Conservation (phyloP, 2,797 vertebrate species). For the Centropyge bicolor region DNA sequence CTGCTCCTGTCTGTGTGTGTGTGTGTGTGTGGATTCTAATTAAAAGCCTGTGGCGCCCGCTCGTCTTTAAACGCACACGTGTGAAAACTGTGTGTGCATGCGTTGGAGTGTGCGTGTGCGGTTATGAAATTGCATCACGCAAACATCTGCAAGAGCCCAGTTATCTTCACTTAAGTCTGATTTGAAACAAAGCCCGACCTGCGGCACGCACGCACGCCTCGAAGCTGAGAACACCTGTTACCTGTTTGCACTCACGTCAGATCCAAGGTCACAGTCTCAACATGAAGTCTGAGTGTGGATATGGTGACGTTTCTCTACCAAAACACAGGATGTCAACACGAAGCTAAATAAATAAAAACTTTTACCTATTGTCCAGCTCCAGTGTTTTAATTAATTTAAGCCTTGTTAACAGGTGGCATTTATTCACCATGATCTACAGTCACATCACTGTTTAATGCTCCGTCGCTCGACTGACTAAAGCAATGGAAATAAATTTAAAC, state of each 20-base stretch:
- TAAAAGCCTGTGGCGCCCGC: conserved; percentile 50
- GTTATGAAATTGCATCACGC: conserved; percentile 24
- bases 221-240: conserved; percentile 54
- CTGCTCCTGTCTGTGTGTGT: conserved; percentile 3
- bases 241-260: conserved; percentile 22
- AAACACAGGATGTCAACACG: neutral
- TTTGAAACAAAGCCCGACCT: conserved; percentile 37
- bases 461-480: neutral
- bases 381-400: too few species aligned
- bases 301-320: neutral
- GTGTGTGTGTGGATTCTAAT: conserved; percentile 44
- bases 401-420: too few species aligned
- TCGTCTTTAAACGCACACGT: conserved; percentile 64
- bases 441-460: neutral
- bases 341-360: too few species aligned
- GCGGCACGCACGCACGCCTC: neutral
- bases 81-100: conserved; percentile 30
- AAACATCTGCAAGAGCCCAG: conserved; percentile 50
- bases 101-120: neutral
- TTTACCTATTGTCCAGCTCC: too few species aligned
- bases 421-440: too few species aligned
- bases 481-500: neutral
- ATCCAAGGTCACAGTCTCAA: conserved; percentile 19
- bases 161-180: conserved; percentile 45
- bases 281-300: conserved; percentile 16